A percentile compares a stretch with the other conserved stretches of the same genome.
These are phyloP conservation scores for Platanista minor DNA, from an alignment of 2,113 vertebrate species.

Conservation along the genomic window DNA sequence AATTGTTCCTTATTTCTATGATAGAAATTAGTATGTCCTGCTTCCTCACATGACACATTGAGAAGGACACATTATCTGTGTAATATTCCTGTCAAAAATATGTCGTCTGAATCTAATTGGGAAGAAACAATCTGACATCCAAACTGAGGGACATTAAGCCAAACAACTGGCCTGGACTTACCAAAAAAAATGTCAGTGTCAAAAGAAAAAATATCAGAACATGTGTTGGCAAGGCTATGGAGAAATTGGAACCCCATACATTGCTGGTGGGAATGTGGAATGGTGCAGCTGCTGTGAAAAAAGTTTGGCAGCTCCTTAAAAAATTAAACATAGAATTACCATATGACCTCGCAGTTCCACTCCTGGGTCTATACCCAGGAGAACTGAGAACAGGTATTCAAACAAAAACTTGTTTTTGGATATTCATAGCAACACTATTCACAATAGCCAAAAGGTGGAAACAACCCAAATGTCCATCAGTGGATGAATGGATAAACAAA, in stretches of 20 bases:
- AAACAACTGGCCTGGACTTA: background rate
- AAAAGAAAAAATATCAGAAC: background rate
- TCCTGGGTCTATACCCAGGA: background rate
- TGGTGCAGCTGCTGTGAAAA: background rate
- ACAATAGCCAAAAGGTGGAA: background rate
- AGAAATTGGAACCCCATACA: background rate
- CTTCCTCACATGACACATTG: background rate
- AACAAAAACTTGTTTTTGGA: background rate
- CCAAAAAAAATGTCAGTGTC: background rate
- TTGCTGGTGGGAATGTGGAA: background rate
- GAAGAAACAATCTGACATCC: constrained; percentile 9
- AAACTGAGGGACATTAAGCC: background rate
- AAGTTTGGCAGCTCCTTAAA: background rate
- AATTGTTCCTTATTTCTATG: background rate
- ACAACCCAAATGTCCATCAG: background rate
- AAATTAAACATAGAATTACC: background rate
- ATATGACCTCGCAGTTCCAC: background rate
- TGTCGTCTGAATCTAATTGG: background rate
- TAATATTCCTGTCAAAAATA: background rate
- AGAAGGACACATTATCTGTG: background rate
- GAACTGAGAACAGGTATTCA: background rate
- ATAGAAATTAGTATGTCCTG: constrained; percentile 18
- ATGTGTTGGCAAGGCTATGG: background rate
- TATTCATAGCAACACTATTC: background rate
- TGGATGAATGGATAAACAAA: background rate